Conservation (phyloP, 1,140 invertebrate genomes). For the Drosophila sproati region DNA sequence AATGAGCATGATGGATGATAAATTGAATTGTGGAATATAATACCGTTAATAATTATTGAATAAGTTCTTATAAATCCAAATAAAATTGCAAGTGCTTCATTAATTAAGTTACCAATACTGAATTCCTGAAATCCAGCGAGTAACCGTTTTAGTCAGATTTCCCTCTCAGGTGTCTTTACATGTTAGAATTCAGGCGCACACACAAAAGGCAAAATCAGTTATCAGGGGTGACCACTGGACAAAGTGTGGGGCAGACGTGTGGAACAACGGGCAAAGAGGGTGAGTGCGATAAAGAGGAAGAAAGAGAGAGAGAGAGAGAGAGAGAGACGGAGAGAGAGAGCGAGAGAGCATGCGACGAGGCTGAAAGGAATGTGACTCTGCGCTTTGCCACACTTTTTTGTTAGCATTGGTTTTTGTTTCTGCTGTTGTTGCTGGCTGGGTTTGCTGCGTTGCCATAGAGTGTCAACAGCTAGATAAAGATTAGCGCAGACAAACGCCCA, state of each 20-base stretch:
- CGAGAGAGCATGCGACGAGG: slow-evolving; percentile 5
- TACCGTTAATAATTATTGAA: too few species aligned
- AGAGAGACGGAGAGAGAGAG: not conserved
- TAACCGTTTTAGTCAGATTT: not conserved
- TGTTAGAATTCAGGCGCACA: slow-evolving; percentile 26
- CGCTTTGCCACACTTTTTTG: slow-evolving; percentile 46
- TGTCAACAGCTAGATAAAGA: slow-evolving; percentile 82
- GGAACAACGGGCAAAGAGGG: not conserved
- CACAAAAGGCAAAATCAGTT: slow-evolving; percentile 35
- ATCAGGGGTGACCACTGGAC: slow-evolving; percentile 8
- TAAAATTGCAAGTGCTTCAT: too few species aligned
- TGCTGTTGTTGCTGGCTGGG: slow-evolving; percentile 30
- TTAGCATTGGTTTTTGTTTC: slow-evolving; percentile 23
- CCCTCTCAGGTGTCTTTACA: slow-evolving; percentile 23
- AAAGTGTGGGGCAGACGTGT: not conserved
- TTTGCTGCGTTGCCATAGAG: slow-evolving; percentile 66
- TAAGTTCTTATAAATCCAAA: too few species aligned
- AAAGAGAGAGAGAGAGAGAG: not conserved
- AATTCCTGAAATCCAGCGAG: too few species aligned
- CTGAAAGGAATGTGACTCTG: slow-evolving; percentile 60
- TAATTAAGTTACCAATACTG: not conserved
- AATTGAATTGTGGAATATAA: too few species aligned
- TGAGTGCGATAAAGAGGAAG: not conserved
- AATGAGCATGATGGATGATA: too few species aligned
- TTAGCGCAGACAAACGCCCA: slow-evolving; percentile 81